Evolutionary conservation across 64 coral and sea anemone species (phyloP).

Genomic region (Astreopora myriophthalma): DNA sequence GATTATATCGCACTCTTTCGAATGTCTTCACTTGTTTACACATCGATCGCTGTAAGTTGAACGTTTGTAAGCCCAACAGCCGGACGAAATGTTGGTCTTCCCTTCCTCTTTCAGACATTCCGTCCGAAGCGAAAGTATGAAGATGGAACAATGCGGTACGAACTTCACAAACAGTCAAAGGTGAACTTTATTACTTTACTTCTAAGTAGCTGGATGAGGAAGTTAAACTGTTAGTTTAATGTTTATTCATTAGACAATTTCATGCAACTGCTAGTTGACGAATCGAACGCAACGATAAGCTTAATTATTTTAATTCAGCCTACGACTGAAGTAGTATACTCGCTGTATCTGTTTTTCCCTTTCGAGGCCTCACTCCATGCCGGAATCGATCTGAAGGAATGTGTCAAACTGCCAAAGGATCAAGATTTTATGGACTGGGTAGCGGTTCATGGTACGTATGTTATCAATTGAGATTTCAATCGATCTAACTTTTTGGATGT

Average conservation of each 20-base stretch:
- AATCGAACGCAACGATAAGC: not conserved
- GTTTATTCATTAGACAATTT: slow-evolving; percentile 14
- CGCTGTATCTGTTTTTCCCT: slow-evolving; percentile 30
- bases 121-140: slow-evolving; percentile 92
- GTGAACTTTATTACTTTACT: slow-evolving; percentile 19
- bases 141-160: slow-evolving; percentile 89
- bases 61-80: not conserved
- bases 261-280: too few relatives aligned
- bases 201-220: not conserved
- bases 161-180: slow-evolving; percentile 98
- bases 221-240: not conserved
- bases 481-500: not conserved
- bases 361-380: slow-evolving; percentile 88
- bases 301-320: not conserved
- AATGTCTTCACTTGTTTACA: not conserved
- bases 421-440: slow-evolving; percentile 97
- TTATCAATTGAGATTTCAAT: slow-evolving; percentile 11
- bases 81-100: not conserved
- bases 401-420: slow-evolving; percentile 90
- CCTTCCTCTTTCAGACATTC: slow-evolving; percentile 83
- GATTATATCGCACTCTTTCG: not conserved
- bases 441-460: slow-evolving; percentile 91
- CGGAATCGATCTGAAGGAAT: slow-evolving; percentile 87
- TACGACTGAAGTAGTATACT: not conserved
- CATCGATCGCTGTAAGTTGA: not conserved